Evolutionary conservation across 35 echinoderm and acorn worm species (phyloP).

Genomic region (Heliocidaris erythrogramma): DNA sequence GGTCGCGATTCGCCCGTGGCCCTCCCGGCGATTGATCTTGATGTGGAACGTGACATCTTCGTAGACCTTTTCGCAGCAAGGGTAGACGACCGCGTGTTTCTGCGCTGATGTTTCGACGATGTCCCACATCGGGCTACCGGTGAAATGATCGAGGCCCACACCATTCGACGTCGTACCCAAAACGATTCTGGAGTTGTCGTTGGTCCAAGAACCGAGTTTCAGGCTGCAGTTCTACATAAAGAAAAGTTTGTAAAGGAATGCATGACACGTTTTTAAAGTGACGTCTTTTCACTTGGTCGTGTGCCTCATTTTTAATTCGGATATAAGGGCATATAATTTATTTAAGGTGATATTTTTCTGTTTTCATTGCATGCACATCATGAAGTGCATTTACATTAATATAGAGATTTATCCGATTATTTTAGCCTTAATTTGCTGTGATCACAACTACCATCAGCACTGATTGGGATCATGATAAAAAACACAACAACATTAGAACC

Average conservation of each 20-base stretch:
- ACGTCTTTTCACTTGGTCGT: too few species aligned
- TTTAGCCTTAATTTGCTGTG: too few species aligned
- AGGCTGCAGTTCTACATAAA: background rate
- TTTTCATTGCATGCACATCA: too few species aligned
- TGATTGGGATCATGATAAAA: too few species aligned
- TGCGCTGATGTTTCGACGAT: background rate
- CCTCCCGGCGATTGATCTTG: background rate
- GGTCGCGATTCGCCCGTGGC: background rate
- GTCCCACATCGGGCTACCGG: background rate
- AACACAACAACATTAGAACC: too few species aligned
- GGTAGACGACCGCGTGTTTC: background rate
- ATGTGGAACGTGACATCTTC: background rate
- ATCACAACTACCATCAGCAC: too few species aligned
- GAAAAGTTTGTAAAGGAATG: background rate
- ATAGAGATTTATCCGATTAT: too few species aligned
- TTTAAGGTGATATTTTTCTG: too few species aligned
- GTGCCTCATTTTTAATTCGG: too few species aligned
- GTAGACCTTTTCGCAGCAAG: conserved; percentile 5
- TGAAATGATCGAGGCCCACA: background rate
- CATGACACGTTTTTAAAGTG: too few species aligned
- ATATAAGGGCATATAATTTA: too few species aligned
- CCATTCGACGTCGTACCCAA: background rate
- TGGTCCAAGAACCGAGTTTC: background rate
- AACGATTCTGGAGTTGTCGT: background rate
- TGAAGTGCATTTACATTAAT: too few species aligned